Evolutionary conservation across 2,113 vertebrate species (phyloP).

Genomic region (Ctenodactylus gundi): DNA sequence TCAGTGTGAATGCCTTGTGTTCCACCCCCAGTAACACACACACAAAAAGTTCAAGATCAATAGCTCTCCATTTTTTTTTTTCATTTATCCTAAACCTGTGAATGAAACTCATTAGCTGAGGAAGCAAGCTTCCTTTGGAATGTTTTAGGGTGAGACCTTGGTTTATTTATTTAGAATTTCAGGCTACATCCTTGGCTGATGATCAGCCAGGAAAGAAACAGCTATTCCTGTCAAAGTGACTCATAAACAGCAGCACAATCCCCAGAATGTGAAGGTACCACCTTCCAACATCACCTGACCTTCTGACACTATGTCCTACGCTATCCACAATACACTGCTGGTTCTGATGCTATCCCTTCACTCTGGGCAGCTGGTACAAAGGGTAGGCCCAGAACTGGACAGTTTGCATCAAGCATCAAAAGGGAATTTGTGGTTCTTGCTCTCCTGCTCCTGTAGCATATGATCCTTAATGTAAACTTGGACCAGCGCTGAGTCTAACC

Average conservation of each 20-base stretch:
- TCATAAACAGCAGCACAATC: neutral
- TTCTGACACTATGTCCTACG: neutral
- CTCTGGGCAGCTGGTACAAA: neutral
- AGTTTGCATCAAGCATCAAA: neutral
- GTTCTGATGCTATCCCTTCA: neutral
- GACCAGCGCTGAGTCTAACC: neutral
- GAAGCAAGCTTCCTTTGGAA: neutral
- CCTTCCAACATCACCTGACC: neutral
- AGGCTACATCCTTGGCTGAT: conserved; percentile 27
- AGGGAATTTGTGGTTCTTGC: neutral
- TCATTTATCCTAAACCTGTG: conserved; percentile 37
- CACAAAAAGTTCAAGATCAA: neutral
- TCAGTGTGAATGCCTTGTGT: too few relatives aligned
- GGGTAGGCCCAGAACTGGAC: accelerated
- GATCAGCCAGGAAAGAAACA: neutral
- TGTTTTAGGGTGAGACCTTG: neutral
- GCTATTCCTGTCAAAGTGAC: conserved; percentile 20
- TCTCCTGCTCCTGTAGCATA: neutral
- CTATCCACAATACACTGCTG: neutral
- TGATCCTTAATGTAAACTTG: neutral
- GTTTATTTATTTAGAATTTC: conserved; percentile 26
- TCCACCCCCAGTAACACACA: too few relatives aligned
- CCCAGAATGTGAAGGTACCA: neutral
- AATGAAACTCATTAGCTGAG: neutral
- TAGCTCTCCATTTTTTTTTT: conserved; percentile 1